phyloP scores from a whole-genome alignment of 2,113 vertebrate genomes.

The Chloropsis hardwickii region DNA sequence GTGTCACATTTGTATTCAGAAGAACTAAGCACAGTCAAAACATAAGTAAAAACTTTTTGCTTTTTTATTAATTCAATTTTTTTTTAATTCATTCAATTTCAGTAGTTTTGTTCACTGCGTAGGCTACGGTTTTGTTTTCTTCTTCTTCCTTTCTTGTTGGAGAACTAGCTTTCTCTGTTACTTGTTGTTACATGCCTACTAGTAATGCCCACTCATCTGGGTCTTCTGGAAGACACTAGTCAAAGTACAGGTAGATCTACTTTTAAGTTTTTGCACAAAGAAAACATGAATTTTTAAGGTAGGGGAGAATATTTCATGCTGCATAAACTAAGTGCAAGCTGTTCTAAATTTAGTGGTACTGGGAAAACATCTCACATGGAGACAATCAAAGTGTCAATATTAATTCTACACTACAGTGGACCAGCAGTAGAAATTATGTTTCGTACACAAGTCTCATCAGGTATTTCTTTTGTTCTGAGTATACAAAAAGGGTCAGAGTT shows the following conservation, averaged over 20 bases:
- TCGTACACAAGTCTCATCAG: background rate
- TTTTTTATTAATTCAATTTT: background rate
- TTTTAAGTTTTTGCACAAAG: slow-evolving; percentile 23
- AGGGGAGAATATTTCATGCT: slow-evolving; percentile 18
- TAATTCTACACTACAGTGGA: slow-evolving; percentile 35
- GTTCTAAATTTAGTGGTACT: slow-evolving; percentile 15
- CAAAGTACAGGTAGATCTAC: slow-evolving; percentile 14
- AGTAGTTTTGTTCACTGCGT: background rate
- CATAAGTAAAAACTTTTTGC: background rate
- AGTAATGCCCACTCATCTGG: background rate
- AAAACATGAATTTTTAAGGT: slow-evolving; percentile 26
- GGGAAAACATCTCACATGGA: slow-evolving; percentile 33
- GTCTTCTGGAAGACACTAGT: background rate
- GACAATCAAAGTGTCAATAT: slow-evolving; percentile 19
- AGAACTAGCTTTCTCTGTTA: slow-evolving; percentile 17
- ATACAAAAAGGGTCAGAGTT: slow-evolving; percentile 24
- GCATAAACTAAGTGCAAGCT: slow-evolving; percentile 40
- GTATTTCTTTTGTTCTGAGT: slow-evolving; percentile 25
- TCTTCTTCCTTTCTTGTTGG: background rate
- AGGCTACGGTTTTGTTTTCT: background rate
- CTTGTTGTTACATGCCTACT: slow-evolving; percentile 16
- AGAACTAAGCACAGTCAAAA: slow-evolving; percentile 14
- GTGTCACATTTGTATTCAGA: background rate
- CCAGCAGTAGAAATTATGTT: background rate
- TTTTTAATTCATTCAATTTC: background rate